Conservation (phyloP, 2,888 invertebrate species). For the Synanthedon andrenaeformis region DNA sequence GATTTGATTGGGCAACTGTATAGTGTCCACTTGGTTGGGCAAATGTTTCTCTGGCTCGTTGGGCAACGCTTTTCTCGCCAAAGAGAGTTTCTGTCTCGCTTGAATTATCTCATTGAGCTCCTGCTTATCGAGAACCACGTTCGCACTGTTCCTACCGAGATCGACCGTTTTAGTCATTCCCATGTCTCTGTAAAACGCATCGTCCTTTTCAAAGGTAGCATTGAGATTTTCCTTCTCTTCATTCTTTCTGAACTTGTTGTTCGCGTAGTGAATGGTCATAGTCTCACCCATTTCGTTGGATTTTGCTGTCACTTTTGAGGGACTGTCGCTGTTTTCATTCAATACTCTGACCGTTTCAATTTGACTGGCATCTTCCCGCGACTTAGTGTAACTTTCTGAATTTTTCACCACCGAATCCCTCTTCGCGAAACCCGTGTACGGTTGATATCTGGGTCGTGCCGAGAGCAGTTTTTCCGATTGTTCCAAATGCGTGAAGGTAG, state of each 20-base stretch:
- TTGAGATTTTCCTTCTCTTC: conserved; percentile 57
- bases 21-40: conserved; percentile 39
- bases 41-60: conserved; percentile 35
- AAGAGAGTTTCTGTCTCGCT: conserved; percentile 53
- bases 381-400: conserved; percentile 55
- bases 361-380: conserved; percentile 51
- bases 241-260: conserved; percentile 44
- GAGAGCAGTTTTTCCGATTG: conserved; percentile 51
- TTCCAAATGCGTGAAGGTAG: conserved; percentile 57
- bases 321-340: conserved; percentile 46
- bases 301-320: conserved; percentile 22
- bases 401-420: conserved; percentile 37
- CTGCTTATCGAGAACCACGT: conserved; percentile 55
- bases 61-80: conserved; percentile 52
- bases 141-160: conserved; percentile 38
- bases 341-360: conserved; percentile 47
- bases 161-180: conserved; percentile 37
- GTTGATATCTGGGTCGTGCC: conserved; percentile 38
- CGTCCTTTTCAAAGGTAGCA: conserved; percentile 44
- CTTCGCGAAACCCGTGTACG: conserved; percentile 46
- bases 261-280: conserved; percentile 52
- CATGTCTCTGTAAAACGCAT: conserved; percentile 56
- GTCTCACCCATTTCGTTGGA: conserved; percentile 45
- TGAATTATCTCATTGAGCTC: conserved; percentile 62
- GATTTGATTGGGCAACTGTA: conserved; percentile 55